Evolutionary conservation across 2,888 invertebrate genomes (phyloP), one percentile per base, ranked within the genome.

Genomic region (Liodrosophila aerea): DNA sequence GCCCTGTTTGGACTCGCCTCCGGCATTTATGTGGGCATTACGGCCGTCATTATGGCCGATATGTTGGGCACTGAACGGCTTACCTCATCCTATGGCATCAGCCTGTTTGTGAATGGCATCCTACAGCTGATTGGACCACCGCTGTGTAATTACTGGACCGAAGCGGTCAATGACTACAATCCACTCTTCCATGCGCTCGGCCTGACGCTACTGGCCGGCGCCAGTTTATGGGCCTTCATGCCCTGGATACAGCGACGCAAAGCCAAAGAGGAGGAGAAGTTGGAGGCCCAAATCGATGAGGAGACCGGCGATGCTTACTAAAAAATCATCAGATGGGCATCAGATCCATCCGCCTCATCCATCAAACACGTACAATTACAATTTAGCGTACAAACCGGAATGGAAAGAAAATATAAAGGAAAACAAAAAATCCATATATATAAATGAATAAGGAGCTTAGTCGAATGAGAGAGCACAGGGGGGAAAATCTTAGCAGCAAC

Each of bases 31-130:
- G 95, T 96, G 0, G 96, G 96, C 2, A 94, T 96, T 9, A 96
- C 96, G 0, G 96, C 96, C 0, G 93, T 96, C 33, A 95, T 96
- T 2, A 95, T 96, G 95, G 95, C 96, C 0, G 96, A 96, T 85
- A 94, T 96, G 93, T 87, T 96, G 4, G 96, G 96, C 0, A 94
- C 94, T 0, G 96, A 96, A 72, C 92, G 95, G n/a, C 89, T 96
- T 0, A 95, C 96, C 85, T 95, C 96, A 0, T 95, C 96, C 0
- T 96, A 96, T 77, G 96, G 96, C 0, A 95, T 96, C 27, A 95
- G 96, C 69, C 90, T 96, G 27, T 96, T 96, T 76, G 93, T 96
- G 8, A 96, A 96, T 77, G 96, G 96, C 1, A 92, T 96, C 44
- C 88, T 96, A 15, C 96, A 96, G 87, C 87, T 96, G 37, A 90